Percentiles rank a stretch among this genome's conserved stretches.
phyloP scores from a whole-genome alignment of 2,113 vertebrate genomes.

The Hymenochirus boettgeri region DNA sequence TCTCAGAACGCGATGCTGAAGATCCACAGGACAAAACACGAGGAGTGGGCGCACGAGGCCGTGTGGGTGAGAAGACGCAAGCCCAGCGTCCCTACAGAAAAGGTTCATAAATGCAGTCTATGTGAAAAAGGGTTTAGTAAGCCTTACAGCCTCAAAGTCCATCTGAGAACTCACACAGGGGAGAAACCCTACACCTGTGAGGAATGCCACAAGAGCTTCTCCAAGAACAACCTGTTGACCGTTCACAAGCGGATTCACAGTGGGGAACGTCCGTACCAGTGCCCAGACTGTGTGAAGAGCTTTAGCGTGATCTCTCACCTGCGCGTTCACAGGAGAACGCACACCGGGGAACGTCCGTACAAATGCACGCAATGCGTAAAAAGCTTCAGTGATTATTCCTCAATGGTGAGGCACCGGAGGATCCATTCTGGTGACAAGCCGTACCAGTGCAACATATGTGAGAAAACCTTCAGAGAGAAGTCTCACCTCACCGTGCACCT shows the following conservation, averaged over 20 bases:
- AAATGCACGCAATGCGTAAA: constrained; percentile 21
- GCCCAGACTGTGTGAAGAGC: constrained; percentile 22
- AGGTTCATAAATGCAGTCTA: constrained; percentile 20
- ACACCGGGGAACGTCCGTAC: constrained; percentile 27
- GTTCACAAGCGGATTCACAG: constrained; percentile 32
- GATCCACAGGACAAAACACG: constrained; percentile 16
- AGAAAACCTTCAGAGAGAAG: constrained; percentile 26
- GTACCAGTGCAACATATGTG: constrained; percentile 18
- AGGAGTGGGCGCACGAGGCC: constrained; percentile 21
- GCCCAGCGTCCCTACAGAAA: not conserved
- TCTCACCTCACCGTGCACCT: constrained; percentile 32
- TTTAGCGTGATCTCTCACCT: constrained; percentile 30
- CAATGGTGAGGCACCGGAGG: constrained; percentile 26
- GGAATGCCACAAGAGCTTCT: constrained; percentile 27
- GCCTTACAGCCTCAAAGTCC: constrained; percentile 27
- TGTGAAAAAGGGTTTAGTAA: constrained; percentile 28
- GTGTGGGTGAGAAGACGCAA: constrained; percentile 5
- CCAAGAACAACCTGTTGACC: constrained; percentile 28
- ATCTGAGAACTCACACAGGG: constrained; percentile 30
- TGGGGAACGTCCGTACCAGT: constrained; percentile 25
- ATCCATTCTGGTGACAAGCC: constrained; percentile 29
- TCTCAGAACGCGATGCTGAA: constrained; percentile 9
- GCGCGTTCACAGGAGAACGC: constrained; percentile 22
- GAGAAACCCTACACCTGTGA: constrained; percentile 27
- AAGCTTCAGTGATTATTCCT: constrained; percentile 31